Evolutionary conservation across 2,113 vertebrate genomes (phyloP).

Genomic region (Notechis scutatus): DNA sequence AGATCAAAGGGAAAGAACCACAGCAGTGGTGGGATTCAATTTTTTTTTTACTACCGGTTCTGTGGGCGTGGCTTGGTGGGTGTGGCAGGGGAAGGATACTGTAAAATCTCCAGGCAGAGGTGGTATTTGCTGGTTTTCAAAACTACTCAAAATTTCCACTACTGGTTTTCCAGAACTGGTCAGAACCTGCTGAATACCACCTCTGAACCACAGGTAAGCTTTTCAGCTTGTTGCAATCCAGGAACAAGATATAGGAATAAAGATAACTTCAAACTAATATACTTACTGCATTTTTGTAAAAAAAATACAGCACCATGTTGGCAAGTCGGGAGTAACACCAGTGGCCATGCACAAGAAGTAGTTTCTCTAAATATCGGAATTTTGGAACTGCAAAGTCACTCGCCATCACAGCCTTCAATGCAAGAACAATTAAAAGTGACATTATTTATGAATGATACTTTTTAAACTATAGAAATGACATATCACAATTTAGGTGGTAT

Average conservation of each 20-base stretch:
- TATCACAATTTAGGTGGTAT: background rate
- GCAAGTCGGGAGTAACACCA: slow-evolving; percentile 97
- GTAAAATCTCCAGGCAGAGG: no score
- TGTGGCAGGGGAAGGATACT: no score
- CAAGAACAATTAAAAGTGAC: slow-evolving; percentile 26
- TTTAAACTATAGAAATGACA: slow-evolving; percentile 1
- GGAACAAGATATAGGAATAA: slow-evolving; percentile 37
- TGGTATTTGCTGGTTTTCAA: no score
- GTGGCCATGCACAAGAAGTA: slow-evolving; percentile 93
- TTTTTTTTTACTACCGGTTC: no score
- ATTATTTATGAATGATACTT: background rate
- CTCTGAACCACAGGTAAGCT: slow-evolving; percentile 35
- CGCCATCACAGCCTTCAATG: slow-evolving; percentile 92
- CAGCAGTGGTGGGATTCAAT: background rate
- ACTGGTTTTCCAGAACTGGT: no score
- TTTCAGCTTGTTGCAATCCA: slow-evolving; percentile 39
- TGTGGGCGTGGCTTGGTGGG: no score
- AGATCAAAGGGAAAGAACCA: slow-evolving; percentile 50
- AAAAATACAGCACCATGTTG: slow-evolving; percentile 98
- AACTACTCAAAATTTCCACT: no score
- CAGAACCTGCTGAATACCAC: no score
- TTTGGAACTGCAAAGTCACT: slow-evolving; percentile 92
- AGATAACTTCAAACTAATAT: slow-evolving; percentile 33
- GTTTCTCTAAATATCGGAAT: slow-evolving; percentile 90
- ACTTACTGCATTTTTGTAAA: slow-evolving; percentile 98